Base-by-base conservation (phyloP, 2,797 vertebrate genomes). In the Cynodonichthys magdalenae region DNA sequence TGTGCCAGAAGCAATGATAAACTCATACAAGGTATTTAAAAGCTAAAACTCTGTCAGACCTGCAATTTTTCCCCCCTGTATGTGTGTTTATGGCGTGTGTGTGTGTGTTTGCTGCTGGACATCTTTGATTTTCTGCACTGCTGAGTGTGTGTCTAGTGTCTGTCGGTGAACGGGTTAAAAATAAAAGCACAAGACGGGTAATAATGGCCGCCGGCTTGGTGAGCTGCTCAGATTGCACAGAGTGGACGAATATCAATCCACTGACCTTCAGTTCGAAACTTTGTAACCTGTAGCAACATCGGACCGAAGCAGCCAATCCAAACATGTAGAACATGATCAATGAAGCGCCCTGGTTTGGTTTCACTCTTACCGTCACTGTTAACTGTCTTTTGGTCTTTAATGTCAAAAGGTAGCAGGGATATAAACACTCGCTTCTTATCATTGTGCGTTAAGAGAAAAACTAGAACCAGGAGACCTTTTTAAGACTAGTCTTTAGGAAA, bases 61-160 rank as follows among this genome's bases (percentile, higher is more conserved):
- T 51, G 34, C 42, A 18, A n/a, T 27, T 17, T 47, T 59, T 44
- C 55, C 28, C 7, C 39, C 15, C 45, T 31, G 29, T 7, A 31
- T 60, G n/a, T n/a, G n/a, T n/a, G n/a, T 63, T 62, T 48, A 3
- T 42, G 18, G 5, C 8, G 29, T 31, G 8, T 31, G 5, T 31
- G 29, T 31, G 29, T 31, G 12, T 48, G n/a, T 28, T 0, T 57
- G 4, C 63, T n/a, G n/a, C n/a, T n/a, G n/a, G n/a, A n/a, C n/a
- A n/a, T n/a, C 53, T 87, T 85, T 84, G 67, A 80, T 84, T 82
- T 81, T 76, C n/a, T 63, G 15, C 0, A 1, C 6, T 27, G 19
- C 7, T 46, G 17, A 42, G 36, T n/a, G 24, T 27, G 39, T n/a
- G 17, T 56, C 42, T 8, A 57, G 15, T 56, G 31, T n/a, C 59